Evolutionary conservation across 2,888 invertebrate genomes (phyloP).

Genomic region (Trilocha varians): DNA sequence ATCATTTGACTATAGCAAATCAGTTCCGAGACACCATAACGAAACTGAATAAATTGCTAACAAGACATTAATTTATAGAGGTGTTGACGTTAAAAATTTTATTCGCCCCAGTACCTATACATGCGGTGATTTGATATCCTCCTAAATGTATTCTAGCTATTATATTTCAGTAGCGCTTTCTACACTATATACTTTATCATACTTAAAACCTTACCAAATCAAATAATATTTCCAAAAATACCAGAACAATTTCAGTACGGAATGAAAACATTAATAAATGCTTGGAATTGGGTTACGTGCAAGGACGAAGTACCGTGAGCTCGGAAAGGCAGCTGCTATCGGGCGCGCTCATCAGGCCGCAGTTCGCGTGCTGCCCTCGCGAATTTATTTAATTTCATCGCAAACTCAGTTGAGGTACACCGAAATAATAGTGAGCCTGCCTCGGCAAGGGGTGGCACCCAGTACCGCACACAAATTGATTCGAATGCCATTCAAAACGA

Average conservation of each 20-base stretch:
- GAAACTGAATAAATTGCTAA: conserved; percentile 42
- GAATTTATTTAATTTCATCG: conserved; percentile 38
- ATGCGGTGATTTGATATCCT: no score
- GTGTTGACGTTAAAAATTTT: no score
- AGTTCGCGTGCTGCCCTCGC: conserved; percentile 32
- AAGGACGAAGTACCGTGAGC: conserved; percentile 13
- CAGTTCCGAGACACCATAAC: conserved; percentile 37
- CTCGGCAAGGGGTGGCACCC: conserved; percentile 18
- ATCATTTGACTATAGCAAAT: conserved; percentile 56
- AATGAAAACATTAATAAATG: background rate
- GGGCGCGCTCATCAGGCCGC: conserved; percentile 16
- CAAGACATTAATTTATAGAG: conserved; percentile 39
- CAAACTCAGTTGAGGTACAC: conserved; percentile 19
- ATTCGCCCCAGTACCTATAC: no score
- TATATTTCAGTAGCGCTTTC: no score
- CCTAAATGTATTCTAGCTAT: no score
- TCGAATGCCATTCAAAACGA: conserved; percentile 30
- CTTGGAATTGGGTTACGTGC: background rate
- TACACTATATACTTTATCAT: no score
- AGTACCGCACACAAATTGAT: conserved; percentile 30
- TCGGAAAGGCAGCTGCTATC: conserved; percentile 20
- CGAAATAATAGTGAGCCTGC: conserved; percentile 19
- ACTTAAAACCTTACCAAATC: no score
- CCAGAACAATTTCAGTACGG: background rate
- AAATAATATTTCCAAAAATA: background rate